Percentiles rank a stretch among this genome's conserved stretches.
phyloP scores from a whole-genome alignment of 2,113 vertebrate species.

The Tamias sibiricus region DNA sequence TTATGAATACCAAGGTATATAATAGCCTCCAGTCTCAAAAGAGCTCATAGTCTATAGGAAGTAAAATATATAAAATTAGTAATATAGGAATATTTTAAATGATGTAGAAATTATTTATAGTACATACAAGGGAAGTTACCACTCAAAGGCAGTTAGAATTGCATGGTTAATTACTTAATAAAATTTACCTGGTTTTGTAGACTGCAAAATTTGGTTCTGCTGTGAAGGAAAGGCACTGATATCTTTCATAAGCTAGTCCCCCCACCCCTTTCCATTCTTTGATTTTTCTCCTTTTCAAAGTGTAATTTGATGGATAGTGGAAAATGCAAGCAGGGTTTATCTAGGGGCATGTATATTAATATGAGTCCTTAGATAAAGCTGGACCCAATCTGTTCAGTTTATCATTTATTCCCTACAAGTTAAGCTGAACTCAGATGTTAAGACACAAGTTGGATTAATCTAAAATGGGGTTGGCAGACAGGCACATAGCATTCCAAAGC shows the following conservation, averaged over 20 bases:
- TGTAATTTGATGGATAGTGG: neutral
- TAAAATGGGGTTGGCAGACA: neutral
- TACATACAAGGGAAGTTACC: neutral
- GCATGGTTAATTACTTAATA: neutral
- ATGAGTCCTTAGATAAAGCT: constrained; percentile 1
- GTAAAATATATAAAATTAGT: constrained; percentile 15
- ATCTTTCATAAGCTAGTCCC: neutral
- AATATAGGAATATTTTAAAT: constrained; percentile 33
- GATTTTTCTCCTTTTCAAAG: constrained; percentile 49
- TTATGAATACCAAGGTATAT: neutral
- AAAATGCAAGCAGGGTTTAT: neutral
- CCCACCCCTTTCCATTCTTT: neutral
- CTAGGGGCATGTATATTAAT: neutral
- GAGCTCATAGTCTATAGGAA: neutral
- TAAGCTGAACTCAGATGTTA: neutral
- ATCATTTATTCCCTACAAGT: constrained; percentile 7
- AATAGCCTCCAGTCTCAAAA: neutral
- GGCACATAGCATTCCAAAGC: neutral
- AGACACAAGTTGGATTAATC: neutral
- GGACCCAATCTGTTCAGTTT: neutral
- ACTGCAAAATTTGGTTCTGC: neutral
- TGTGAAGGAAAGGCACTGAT: neutral
- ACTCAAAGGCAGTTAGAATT: neutral
- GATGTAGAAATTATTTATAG: neutral
- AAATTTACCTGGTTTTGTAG: neutral